Percentiles rank a stretch among this genome's conserved stretches.
phyloP scores from a whole-genome alignment of 2,888 invertebrate genomes.

The Catocala nupta region DNA sequence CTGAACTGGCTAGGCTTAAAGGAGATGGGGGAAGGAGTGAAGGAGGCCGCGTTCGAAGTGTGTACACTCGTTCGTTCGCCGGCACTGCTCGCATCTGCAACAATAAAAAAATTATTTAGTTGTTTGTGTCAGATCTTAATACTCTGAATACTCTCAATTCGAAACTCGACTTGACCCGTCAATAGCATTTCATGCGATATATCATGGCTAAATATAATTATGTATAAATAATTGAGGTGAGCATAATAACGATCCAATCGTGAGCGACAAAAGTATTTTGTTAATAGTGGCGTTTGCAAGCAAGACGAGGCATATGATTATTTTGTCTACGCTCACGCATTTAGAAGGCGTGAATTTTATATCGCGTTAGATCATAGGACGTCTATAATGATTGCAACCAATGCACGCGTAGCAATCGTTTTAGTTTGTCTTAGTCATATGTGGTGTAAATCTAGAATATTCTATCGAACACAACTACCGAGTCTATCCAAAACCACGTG shows the following conservation, averaged over 20 bases:
- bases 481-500: not conserved
- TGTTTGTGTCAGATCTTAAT: not conserved
- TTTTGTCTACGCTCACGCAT: too few relatives aligned
- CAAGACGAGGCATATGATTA: too few relatives aligned
- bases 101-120: slow-evolving; percentile 29
- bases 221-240: not conserved
- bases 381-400: too few relatives aligned
- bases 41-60: slow-evolving; percentile 92
- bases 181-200: not conserved
- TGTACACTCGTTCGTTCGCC: slow-evolving; percentile 93
- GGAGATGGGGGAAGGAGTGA: slow-evolving; percentile 84
- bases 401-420: too few relatives aligned
- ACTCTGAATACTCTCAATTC: too few relatives aligned
- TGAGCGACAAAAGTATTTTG: too few relatives aligned
- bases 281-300: too few relatives aligned
- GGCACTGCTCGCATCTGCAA: slow-evolving; percentile 90
- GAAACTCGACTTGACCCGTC: not conserved
- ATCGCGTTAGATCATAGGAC: too few relatives aligned
- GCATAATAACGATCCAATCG: too few relatives aligned
- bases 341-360: too few relatives aligned
- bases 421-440: too few relatives aligned
- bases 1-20: slow-evolving; percentile 78
- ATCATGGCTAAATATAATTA: not conserved
- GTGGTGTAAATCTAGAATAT: not conserved
- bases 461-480: not conserved